Conservation (phyloP, 2,888 invertebrate species). For the Strigamia maritima region DNA sequence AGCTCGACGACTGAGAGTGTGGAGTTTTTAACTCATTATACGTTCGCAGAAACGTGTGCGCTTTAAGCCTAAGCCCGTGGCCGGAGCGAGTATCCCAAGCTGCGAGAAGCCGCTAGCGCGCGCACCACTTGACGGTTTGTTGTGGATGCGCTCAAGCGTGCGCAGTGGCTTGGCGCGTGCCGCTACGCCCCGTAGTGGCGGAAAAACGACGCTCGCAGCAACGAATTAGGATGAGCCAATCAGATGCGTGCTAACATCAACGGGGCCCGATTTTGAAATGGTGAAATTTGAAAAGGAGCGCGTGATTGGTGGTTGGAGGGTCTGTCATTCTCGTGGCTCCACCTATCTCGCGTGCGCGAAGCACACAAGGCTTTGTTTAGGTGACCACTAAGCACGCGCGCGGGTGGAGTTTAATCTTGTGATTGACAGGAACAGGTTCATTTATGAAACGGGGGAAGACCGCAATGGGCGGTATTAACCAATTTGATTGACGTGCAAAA, state of each 20-base stretch:
- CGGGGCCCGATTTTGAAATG: not conserved
- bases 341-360: not conserved
- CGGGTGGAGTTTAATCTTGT: not conserved
- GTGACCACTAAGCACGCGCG: conserved; percentile 20
- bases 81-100: conserved; percentile 19
- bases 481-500: not conserved
- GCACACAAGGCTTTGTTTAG: not conserved
- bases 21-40: not conserved
- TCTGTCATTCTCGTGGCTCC: not conserved
- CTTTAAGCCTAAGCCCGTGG: conserved; percentile 6
- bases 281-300: not conserved
- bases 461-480: not conserved
- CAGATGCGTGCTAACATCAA: not conserved
- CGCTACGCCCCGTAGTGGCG: conserved; percentile 23
- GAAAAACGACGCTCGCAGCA: conserved; percentile 7
- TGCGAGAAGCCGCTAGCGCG: conserved; percentile 20
- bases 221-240: not conserved
- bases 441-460: not conserved
- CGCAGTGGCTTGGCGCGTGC: conserved; percentile 19
- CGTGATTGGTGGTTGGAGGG: not conserved
- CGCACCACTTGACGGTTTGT: conserved; percentile 23
- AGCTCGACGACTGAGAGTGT: not conserved
- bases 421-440: conserved; percentile 16
- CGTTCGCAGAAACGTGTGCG: not conserved
- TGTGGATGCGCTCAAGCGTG: conserved; percentile 23